Evolutionary conservation across 2,113 vertebrate genomes (phyloP).

Genomic region (Origma solitaria): DNA sequence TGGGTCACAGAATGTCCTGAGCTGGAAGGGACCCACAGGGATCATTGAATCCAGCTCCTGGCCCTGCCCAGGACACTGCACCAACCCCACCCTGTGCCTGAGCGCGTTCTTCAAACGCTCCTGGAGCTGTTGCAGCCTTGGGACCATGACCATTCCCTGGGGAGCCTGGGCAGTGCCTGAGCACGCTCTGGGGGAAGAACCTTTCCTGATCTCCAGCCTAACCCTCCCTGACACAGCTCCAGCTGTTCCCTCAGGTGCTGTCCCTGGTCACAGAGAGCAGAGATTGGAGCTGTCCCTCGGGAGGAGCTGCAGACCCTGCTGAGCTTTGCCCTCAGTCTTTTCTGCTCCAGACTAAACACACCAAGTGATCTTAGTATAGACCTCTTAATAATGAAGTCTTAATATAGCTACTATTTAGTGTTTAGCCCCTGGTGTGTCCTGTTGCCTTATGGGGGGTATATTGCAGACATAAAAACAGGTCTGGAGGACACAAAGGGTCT

Average conservation of each 20-base stretch:
- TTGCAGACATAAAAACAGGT: not conserved
- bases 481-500: not conserved
- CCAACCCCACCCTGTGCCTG: not conserved
- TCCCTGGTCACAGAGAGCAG: not conserved
- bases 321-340: not conserved
- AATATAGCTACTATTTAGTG: not conserved
- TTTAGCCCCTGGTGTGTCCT: not conserved
- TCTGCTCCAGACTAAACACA: not conserved
- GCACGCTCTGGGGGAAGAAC: not conserved
- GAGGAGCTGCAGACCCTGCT: not conserved
- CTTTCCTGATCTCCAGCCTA: not conserved
- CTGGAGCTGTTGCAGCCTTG: not conserved
- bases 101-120: not conserved
- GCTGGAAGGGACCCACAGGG: not conserved
- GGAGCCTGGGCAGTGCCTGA: not conserved
- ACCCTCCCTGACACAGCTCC: not conserved
- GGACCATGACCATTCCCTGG: not conserved
- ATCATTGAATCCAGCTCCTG: not conserved
- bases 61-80: not conserved
- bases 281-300: accelerated
- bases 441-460: not conserved
- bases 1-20: not conserved
- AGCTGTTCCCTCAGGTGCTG: not conserved
- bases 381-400: not conserved
- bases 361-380: not conserved